Evolutionary conservation across 2,888 invertebrate genomes (phyloP).

Genomic region (Orchestes rusci): DNA sequence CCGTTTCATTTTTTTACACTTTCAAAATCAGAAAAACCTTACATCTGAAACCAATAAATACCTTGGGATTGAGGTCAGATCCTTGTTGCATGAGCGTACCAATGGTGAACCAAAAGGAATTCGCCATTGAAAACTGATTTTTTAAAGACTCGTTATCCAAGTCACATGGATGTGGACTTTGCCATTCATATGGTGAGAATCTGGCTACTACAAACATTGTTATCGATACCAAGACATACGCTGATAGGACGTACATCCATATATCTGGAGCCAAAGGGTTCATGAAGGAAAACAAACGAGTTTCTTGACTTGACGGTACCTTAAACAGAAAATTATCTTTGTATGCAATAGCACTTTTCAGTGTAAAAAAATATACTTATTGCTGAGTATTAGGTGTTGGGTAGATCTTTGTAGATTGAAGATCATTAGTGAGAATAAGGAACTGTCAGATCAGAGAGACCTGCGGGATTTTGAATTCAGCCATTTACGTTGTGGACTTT

Average conservation of each 20-base stretch:
- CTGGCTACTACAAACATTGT: constrained; percentile 75
- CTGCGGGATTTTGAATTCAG: no score
- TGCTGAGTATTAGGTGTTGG: no score
- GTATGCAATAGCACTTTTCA: no score
- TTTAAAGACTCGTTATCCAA: constrained; percentile 55
- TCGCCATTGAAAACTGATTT: constrained; percentile 76
- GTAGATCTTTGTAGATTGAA: no score
- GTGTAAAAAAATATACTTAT: no score
- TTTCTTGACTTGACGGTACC: constrained; percentile 65
- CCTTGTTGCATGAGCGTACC: constrained; percentile 87
- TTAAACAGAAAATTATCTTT: constrained; percentile 35
- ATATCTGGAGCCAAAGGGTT: constrained; percentile 80
- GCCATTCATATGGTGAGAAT: constrained; percentile 77
- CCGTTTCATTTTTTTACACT: no score
- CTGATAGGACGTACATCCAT: constrained; percentile 76
- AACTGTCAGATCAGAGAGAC: no score
- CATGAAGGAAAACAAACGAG: constrained; percentile 76
- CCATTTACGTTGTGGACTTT: no score
- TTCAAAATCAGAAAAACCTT: no score
- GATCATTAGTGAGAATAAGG: no score
- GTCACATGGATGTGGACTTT: constrained; percentile 64
- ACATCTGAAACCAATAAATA: no score
- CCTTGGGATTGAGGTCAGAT: constrained; percentile 71
- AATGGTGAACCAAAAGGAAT: constrained; percentile 83
- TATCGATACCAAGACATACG: constrained; percentile 70